Conservation (phyloP, 1,140 invertebrate species). For the Pseudomyrmex flavicornis region DNA sequence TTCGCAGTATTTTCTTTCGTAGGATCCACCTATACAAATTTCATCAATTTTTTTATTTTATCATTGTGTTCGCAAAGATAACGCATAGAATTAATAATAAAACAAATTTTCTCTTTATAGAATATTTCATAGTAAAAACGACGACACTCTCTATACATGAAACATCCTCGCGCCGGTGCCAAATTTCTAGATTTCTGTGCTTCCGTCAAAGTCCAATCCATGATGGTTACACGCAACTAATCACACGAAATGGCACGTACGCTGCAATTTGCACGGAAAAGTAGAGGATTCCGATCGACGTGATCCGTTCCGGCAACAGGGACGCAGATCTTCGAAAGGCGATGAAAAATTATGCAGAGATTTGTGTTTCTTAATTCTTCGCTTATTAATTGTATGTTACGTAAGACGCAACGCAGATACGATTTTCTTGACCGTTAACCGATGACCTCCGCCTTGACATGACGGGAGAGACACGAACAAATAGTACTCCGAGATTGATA, state of each 20-base stretch:
- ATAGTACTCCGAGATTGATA: constrained; percentile 90
- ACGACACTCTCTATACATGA: too few relatives aligned
- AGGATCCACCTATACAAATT: background rate
- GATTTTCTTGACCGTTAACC: constrained; percentile 95
- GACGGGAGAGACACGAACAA: constrained; percentile 91
- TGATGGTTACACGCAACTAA: too few relatives aligned
- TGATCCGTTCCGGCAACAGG: background rate
- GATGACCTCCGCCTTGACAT: constrained; percentile 95
- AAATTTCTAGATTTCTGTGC: too few relatives aligned
- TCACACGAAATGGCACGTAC: too few relatives aligned
- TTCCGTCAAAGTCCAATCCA: too few relatives aligned
- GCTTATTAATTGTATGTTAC: constrained; percentile 90
- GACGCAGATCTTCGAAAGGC: too few relatives aligned
- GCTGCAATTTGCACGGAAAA: too few relatives aligned
- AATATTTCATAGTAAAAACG: too few relatives aligned
- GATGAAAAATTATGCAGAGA: too few relatives aligned
- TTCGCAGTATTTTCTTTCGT: constrained; percentile 83
- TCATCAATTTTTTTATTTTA: constrained; percentile 85
- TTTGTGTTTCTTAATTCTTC: constrained; percentile 87
- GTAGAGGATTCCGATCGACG: background rate
- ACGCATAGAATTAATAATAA: too few relatives aligned
- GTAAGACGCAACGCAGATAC: constrained; percentile 93
- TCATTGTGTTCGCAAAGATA: constrained; percentile 63
- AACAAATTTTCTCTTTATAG: too few relatives aligned
- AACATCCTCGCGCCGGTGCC: too few relatives aligned